Evolutionary conservation across 2,113 vertebrate genomes (phyloP).

Genomic region (rabbit (Oryctolagus cuniculus)): mOryCun1.1 NC_091438.1:54742501-54743000

Average conservation of each 20-base stretch:
- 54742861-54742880: constrained; percentile 93
- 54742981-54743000: constrained; percentile 8
- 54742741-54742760: not conserved
- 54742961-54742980: not conserved
- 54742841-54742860: constrained; percentile 95
- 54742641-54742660: constrained; percentile 75
- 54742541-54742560: constrained; percentile 33
- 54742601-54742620: constrained; percentile 59
- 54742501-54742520: not conserved
- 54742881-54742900: constrained; percentile 96
- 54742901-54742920: constrained; percentile 86
- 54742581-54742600: not conserved
- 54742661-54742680: constrained; percentile 78
- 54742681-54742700: constrained; percentile 64
- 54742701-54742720: constrained; percentile 60
- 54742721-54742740: not conserved
- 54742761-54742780: constrained; percentile 91
- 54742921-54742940: not conserved
- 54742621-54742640: constrained; percentile 65
- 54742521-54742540: not conserved
- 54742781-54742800: constrained; percentile 89
- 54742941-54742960: not conserved
- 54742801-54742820: constrained; percentile 93
- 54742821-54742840: constrained; percentile 95
- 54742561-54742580: not conserved